Conservation (phyloP, 2,888 invertebrate species). For the Zonitis immaculata region DNA sequence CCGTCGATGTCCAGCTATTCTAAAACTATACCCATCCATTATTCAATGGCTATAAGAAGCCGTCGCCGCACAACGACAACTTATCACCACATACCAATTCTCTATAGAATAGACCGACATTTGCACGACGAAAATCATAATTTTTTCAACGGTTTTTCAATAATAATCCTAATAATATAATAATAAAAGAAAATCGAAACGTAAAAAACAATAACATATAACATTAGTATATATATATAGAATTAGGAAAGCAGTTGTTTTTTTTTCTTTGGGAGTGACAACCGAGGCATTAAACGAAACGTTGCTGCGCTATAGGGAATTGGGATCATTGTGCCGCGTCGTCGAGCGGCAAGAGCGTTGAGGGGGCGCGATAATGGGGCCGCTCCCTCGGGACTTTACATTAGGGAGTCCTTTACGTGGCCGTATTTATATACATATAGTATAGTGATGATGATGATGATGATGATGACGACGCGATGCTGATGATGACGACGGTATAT, state of each 20-base stretch:
- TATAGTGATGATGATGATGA: too few species aligned
- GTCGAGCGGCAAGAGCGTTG: slow-evolving; percentile 35
- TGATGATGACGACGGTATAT: too few species aligned
- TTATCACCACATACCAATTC: slow-evolving; percentile 36
- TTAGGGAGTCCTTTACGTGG: slow-evolving; percentile 33
- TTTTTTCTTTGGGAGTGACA: slow-evolving; percentile 44
- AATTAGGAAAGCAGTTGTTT: slow-evolving; percentile 15
- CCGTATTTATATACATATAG: too few species aligned
- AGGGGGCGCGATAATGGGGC: slow-evolving; percentile 49
- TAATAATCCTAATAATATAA: too few species aligned
- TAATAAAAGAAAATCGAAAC: background rate
- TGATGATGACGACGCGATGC: too few species aligned
- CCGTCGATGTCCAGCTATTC: slow-evolving; percentile 42
- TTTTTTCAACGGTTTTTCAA: too few species aligned
- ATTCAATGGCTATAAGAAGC: slow-evolving; percentile 47
- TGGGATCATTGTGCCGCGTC: slow-evolving; percentile 46
- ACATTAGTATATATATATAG: background rate
- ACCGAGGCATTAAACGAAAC: slow-evolving; percentile 48
- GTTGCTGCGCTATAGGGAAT: slow-evolving; percentile 47
- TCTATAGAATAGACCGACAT: slow-evolving; percentile 39
- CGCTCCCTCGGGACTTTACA: slow-evolving; percentile 45
- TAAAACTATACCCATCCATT: slow-evolving; percentile 46
- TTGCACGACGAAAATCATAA: too few species aligned
- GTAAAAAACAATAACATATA: background rate
- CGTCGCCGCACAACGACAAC: slow-evolving; percentile 38